A percentile compares a stretch with the other conserved stretches of the same genome.
Evolutionary conservation across 1,140 invertebrate species (phyloP).

Genomic region (Philaenus spumarius): DNA sequence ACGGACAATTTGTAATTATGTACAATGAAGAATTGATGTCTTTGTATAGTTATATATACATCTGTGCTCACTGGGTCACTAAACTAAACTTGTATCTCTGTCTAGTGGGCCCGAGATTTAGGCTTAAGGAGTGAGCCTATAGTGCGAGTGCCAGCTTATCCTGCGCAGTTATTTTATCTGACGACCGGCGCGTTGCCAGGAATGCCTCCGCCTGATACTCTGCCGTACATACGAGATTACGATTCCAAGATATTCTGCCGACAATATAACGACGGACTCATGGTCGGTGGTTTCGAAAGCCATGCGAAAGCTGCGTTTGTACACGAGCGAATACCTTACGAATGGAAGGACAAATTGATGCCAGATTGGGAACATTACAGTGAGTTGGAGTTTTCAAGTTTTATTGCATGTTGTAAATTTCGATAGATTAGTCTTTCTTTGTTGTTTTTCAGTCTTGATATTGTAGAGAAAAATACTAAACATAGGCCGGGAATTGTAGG

Average conservation of each 20-base stretch:
- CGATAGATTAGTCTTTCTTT: no score
- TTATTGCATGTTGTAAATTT: no score
- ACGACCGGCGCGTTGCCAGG: slow-evolving; percentile 71
- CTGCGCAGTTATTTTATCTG: slow-evolving; percentile 88
- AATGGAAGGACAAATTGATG: slow-evolving; percentile 52
- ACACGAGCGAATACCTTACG: slow-evolving; percentile 54
- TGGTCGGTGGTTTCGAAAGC: slow-evolving; percentile 83
- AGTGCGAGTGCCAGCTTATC: slow-evolving; percentile 84
- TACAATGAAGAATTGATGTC: no score
- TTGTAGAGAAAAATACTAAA: no score
- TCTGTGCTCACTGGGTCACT: no score
- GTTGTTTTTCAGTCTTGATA: no score
- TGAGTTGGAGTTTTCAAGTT: not conserved
- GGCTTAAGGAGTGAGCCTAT: slow-evolving; percentile 74
- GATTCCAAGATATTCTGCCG: slow-evolving; percentile 85
- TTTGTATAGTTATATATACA: no score
- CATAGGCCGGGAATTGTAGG: no score
- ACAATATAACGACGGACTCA: slow-evolving; percentile 67
- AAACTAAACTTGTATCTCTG: no score
- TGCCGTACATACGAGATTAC: slow-evolving; percentile 64
- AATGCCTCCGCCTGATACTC: slow-evolving; percentile 33
- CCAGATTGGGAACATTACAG: slow-evolving; percentile 89
- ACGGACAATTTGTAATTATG: no score
- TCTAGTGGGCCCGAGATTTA: slow-evolving; percentile 59
- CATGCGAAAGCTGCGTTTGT: slow-evolving; percentile 83